Percentiles rank a stretch among this genome's conserved stretches.
phyloP scores from a whole-genome alignment of 1,140 invertebrate species.

The Sipha flava region DNA sequence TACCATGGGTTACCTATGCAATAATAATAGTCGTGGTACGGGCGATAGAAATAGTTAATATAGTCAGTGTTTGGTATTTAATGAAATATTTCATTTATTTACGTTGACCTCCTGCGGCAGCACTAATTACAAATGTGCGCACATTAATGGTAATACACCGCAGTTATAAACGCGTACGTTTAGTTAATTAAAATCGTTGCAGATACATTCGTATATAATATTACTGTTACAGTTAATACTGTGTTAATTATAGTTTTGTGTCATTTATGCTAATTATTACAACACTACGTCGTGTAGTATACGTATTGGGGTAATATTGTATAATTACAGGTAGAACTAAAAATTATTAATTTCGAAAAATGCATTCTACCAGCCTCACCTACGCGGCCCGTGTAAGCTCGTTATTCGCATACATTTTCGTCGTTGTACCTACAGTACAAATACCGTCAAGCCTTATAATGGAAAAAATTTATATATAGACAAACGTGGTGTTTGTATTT shows the following conservation, averaged over 20 bases:
- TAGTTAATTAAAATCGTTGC: background rate
- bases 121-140: background rate
- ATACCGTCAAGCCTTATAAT: background rate
- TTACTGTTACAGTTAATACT: background rate
- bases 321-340: no score
- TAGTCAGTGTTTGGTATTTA: background rate
- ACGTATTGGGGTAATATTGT: no score
- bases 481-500: background rate
- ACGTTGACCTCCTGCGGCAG: background rate
- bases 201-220: background rate
- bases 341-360: no score
- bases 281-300: no score
- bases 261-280: background rate
- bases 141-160: no score
- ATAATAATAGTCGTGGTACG: background rate
- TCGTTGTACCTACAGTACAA: no score
- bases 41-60: background rate
- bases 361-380: no score
- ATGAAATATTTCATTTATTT: background rate
- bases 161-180: background rate
- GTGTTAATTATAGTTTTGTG: background rate
- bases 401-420: no score
- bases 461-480: background rate
- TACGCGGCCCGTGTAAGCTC: no score
- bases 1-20: no score